Conservation (phyloP, 2,113 vertebrate species). For the Rhineura floridana region DNA sequence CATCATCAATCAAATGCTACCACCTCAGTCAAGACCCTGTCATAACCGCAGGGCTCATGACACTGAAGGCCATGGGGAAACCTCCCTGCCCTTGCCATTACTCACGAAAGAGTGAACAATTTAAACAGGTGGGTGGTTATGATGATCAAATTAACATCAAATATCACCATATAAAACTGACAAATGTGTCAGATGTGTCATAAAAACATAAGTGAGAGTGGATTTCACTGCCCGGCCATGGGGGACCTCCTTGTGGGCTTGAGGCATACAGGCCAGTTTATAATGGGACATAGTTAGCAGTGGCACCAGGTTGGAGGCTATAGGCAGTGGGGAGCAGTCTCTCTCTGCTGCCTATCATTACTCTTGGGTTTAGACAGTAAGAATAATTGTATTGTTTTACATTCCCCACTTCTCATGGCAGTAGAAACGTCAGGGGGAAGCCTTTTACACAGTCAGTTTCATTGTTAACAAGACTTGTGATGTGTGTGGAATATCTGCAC, state of each 20-base stretch:
- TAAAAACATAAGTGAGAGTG: no score
- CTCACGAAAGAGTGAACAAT: neutral
- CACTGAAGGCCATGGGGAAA: no score
- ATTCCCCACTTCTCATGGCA: no score
- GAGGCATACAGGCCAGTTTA: neutral
- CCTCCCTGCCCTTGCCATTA: neutral
- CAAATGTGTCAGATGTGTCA: no score
- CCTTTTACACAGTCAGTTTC: no score
- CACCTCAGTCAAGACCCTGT: no score
- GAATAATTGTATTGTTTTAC: no score
- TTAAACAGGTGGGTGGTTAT: neutral
- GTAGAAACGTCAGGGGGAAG: no score
- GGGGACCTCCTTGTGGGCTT: neutral
- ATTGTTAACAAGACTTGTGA: neutral
- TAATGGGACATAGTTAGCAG: neutral
- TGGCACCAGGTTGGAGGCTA: neutral
- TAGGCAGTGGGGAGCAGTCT: no score
- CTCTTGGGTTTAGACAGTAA: neutral
- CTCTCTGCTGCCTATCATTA: neutral
- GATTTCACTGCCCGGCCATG: no score
- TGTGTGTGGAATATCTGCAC: neutral
- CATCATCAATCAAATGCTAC: no score
- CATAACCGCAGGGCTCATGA: no score
- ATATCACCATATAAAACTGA: neutral
- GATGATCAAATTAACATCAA: neutral